A percentile compares a stretch with the other conserved stretches of the same genome.
Conservation (phyloP, 37 sponge, comb jelly and placozoan species). For the Bolinopsis microptera region DNA sequence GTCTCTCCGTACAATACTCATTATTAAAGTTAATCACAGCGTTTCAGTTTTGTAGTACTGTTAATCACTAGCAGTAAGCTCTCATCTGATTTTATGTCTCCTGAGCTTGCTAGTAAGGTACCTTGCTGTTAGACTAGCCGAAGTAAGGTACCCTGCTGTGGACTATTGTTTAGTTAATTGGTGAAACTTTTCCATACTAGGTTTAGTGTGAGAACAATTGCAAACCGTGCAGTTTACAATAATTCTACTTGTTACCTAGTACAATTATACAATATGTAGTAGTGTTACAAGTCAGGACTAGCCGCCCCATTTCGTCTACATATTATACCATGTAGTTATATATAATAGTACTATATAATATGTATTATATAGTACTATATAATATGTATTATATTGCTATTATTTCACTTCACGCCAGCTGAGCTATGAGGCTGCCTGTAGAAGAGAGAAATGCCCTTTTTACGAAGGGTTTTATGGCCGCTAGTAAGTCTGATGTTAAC, state of each 20-base stretch:
- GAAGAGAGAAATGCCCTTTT: constrained; percentile 6
- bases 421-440: background rate
- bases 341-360: background rate
- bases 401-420: background rate
- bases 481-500: background rate
- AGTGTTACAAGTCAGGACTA: too few relatives aligned
- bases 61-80: too few relatives aligned
- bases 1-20: too few relatives aligned
- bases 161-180: background rate
- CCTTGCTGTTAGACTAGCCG: too few relatives aligned
- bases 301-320: too few relatives aligned
- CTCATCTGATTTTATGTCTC: too few relatives aligned
- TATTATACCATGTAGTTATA: too few relatives aligned
- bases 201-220: too few relatives aligned
- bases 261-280: background rate
- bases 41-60: too few relatives aligned
- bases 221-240: background rate
- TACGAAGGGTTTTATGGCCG: background rate
- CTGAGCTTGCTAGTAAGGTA: too few relatives aligned
- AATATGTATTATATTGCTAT: background rate
- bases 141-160: too few relatives aligned
- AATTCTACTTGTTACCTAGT: background rate
- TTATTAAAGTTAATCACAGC: too few relatives aligned
- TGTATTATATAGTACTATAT: background rate
- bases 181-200: background rate